phyloP scores from a whole-genome alignment of 1,140 invertebrate genomes.

The Magallana angulata region DNA sequence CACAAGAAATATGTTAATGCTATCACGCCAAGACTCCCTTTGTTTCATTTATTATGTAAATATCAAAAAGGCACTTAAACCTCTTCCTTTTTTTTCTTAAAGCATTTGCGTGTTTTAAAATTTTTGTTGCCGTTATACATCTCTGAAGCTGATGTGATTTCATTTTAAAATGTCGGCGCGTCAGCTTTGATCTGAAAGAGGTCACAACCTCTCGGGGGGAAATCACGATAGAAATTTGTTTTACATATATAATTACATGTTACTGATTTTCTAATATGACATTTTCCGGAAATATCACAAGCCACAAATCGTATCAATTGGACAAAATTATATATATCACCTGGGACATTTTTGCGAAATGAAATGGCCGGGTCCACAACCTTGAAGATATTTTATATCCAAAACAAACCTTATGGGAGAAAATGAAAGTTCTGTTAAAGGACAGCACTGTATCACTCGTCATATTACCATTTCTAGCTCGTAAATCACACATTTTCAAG shows the following conservation, averaged over 20 bases:
- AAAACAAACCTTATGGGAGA: too few species aligned
- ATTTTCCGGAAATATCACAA: constrained; percentile 7
- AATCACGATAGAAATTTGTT: background rate
- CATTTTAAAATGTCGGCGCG: too few species aligned
- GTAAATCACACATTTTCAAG: background rate
- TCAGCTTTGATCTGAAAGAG: constrained; percentile 1
- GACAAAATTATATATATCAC: background rate
- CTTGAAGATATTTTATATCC: too few species aligned
- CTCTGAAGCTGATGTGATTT: too few species aligned
- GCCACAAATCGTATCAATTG: background rate
- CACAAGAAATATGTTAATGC: too few species aligned
- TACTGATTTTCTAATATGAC: background rate
- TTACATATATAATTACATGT: constrained; percentile 10
- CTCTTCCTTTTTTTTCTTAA: too few species aligned
- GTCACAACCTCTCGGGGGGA: background rate
- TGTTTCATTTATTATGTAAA: too few species aligned
- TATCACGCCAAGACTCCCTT: too few species aligned
- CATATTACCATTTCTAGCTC: constrained; percentile 1
- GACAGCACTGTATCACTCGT: background rate
- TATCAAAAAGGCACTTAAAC: too few species aligned
- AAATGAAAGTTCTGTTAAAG: background rate
- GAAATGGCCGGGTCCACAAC: background rate
- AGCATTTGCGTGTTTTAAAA: too few species aligned
- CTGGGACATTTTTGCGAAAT: background rate
- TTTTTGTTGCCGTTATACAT: too few species aligned